Base-by-base conservation (phyloP, 2,797 vertebrate species). In the Petrocephalus sullivani region DNA sequence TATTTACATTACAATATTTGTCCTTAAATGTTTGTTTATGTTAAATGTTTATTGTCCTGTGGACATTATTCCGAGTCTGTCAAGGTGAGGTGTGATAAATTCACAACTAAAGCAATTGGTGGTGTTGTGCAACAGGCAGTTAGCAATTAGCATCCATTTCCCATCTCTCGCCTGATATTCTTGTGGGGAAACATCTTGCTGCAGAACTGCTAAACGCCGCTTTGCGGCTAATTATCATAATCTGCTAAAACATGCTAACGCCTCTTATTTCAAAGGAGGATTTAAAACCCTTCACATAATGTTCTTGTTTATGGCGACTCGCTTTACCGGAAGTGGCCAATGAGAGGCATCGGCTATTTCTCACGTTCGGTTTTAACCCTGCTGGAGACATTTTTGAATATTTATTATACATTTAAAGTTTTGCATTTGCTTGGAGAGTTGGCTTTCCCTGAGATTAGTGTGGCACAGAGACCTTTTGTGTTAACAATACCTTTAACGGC, bases 221-320 rank as follows among this genome's bases (percentile, higher is more conserved):
- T 86, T 75, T n/a, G n/a, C 23, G 8, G 67, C 64, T 89, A 86
- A 89, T 75, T 49, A 9, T 28, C 61, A 3, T 37, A 60, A 89
- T 87, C 88, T 57, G 58, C 75, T 7, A 57, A 89, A 89, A 83
- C 86, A 84, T 83, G 88, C 87, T 87, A 87, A 87, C 83, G 64
- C 88, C 14, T 28, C 53, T 33, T 67, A 23, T 58, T 54, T 83
- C 56, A 53, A 53, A 61, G 23, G 19, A 54, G 53, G 87, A 64
- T 57, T 85, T 75, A 60, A 81, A 87, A 53, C n/a, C 21, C 86
- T 41, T 82, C 41, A 67, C 10, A 0, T 87, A 37, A 46, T 7
- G 12, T 19, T 67, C 37, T 3, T 60, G n/a, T n/a, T 49, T n/a
- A 19, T 64, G 19, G 21, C 41, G 51, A 33, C n/a, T 19, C 12